Evolutionary conservation across 2,797 vertebrate genomes (phyloP), one percentile per base, ranked within the genome.

Genomic region (Chloroceryle amazona): DNA sequence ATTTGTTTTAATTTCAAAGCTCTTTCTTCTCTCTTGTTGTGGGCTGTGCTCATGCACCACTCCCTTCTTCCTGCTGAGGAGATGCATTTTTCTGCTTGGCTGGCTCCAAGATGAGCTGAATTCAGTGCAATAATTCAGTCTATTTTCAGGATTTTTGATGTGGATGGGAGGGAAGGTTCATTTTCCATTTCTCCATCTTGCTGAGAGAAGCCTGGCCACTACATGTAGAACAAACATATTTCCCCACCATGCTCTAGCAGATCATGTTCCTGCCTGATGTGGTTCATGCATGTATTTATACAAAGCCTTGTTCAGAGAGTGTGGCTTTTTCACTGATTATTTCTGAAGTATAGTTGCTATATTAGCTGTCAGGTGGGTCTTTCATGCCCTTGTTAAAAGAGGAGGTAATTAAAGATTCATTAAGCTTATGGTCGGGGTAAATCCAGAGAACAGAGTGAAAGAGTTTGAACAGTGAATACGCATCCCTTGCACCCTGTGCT

Each of bases 1-100:
- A 72, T 92, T 93, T 96, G 54, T 84, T 94, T 95, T 89, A 57
- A 73, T 94, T 81, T 80, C 73, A 81, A 81, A 89, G 62, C 88
- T 83, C 70, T 89, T 94, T 84, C 86, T 86, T 35, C 73, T 84
- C 39, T 20, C 76, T 68, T 31, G 5, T 58, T 13, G 37, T 23
- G 88, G 49, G 65, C 70, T 89, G 37, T 44, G 70, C 35, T 86
- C 51, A 11, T 11, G 11, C 37, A 23, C 42, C 19, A 26, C 42
- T 90, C 73, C 81, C 31, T 75, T 49, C 62, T 65, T 84, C 66
- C 46, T 3, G 4, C 85, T 65, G 80, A 88, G 72, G 13, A 72
- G 37, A 51, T 58, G 88, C 76, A 17, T 95, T 96, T 93, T 96
- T 93, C 86, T 79, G 83, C 95, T 92, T 1, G 0, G 37, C 76